Evolutionary conservation across 2,797 vertebrate species (phyloP).

Genomic region (Brachyrhaphis roseni): DNA sequence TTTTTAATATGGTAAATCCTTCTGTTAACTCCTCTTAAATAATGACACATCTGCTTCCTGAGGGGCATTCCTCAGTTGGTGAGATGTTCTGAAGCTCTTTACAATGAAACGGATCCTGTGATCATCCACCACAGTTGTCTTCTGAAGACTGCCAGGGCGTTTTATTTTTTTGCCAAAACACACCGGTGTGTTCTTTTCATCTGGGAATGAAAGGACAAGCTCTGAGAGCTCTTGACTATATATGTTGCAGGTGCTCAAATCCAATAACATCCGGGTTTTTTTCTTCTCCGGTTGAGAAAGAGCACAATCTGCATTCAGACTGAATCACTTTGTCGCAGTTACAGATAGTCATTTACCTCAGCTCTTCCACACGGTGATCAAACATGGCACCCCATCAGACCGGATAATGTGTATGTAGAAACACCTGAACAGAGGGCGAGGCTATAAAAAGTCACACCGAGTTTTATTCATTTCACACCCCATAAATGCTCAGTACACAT

Average conservation of each 20-base stretch:
- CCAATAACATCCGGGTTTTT: neutral
- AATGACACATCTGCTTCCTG: neutral
- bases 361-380: neutral
- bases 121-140: constrained; percentile 2
- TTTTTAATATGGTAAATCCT: neutral
- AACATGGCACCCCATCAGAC: neutral
- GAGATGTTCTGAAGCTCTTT: neutral
- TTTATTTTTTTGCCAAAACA: neutral
- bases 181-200: neutral
- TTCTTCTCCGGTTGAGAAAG: neutral
- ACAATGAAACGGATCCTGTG: constrained; percentile 7
- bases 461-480: neutral
- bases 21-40: neutral
- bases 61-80: neutral
- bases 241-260: neutral
- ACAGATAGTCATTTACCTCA: neutral
- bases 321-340: neutral
- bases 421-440: neutral
- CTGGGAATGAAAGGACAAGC: neutral
- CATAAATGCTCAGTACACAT: neutral
- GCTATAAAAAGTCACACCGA: neutral
- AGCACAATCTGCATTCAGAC: neutral
- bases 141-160: neutral
- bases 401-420: neutral
- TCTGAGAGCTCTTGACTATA: neutral